Conservation (phyloP, 2,888 invertebrate genomes). For the Acronicta aceris region DNA sequence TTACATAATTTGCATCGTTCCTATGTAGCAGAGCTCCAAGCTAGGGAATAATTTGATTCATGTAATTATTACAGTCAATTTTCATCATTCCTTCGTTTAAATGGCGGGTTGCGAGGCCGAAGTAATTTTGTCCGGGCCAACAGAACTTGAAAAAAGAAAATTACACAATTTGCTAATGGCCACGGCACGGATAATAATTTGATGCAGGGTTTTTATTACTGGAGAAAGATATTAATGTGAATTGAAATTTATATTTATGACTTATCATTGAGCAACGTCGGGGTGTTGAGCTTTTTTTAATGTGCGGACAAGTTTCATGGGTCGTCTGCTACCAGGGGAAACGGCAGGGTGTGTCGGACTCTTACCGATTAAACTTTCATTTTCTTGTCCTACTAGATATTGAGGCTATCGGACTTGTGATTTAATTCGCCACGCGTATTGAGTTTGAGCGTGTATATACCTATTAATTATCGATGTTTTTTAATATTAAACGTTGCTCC, state of each 20-base stretch:
- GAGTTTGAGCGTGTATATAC: no score
- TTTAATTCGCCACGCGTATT: no score
- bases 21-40: constrained; percentile 53
- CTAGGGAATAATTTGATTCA: constrained; percentile 71
- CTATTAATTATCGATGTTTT: no score
- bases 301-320: no score
- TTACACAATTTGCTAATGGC: constrained; percentile 87
- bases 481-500: no score
- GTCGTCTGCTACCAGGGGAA: no score
- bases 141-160: constrained; percentile 86
- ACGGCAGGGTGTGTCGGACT: no score
- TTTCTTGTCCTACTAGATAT: no score
- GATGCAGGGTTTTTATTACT: constrained; percentile 77
- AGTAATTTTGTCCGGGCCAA: constrained; percentile 83
- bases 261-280: not conserved
- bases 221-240: constrained; percentile 73
- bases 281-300: no score
- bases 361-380: no score
- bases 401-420: no score
- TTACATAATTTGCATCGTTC: constrained; percentile 43
- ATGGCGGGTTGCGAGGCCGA: constrained; percentile 80
- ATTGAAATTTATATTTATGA: constrained; percentile 66
- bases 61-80: constrained; percentile 79
- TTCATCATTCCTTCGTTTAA: constrained; percentile 80
- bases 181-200: constrained; percentile 79